Percentiles rank a stretch among this genome's conserved stretches.
Evolutionary conservation across 2,113 vertebrate species (phyloP).

Genomic region (Rhinichthys klamathensis): DNA sequence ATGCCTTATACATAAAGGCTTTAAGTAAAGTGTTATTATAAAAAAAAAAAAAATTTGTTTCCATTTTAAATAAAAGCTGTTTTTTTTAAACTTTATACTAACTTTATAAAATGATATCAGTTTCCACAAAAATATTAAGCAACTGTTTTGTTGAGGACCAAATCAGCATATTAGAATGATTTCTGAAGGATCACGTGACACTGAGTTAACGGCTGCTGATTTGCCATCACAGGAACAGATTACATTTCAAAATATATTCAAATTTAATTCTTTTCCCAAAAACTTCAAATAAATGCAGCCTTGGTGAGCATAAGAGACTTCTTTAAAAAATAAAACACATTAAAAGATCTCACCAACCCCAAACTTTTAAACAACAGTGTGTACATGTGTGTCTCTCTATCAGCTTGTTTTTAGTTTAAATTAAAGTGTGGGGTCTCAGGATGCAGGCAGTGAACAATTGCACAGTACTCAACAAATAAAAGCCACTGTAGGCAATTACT

Average conservation of each 20-base stretch:
- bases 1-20: too few species aligned
- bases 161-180: background rate
- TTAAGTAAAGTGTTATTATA: too few species aligned
- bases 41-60: background rate
- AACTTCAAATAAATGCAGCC: background rate
- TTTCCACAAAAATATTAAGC: background rate
- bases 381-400: background rate
- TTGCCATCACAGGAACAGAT: background rate
- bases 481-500: conserved; percentile 71
- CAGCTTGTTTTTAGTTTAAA: conserved; percentile 43
- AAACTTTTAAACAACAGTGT: too few species aligned
- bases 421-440: conserved; percentile 37
- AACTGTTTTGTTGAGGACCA: background rate
- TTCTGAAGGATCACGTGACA: background rate
- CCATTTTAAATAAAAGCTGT: background rate
- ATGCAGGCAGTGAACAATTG: conserved; percentile 51
- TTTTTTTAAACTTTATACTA: too few species aligned
- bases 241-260: background rate
- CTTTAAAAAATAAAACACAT: background rate
- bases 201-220: background rate
- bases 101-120: background rate
- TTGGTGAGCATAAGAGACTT: background rate
- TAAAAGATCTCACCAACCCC: background rate
- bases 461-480: conserved; percentile 61
- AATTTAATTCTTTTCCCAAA: background rate